A percentile compares a stretch with the other conserved stretches of the same genome.
phyloP scores from a whole-genome alignment of 1,140 invertebrate species.

The Cydia strobilella region DNA sequence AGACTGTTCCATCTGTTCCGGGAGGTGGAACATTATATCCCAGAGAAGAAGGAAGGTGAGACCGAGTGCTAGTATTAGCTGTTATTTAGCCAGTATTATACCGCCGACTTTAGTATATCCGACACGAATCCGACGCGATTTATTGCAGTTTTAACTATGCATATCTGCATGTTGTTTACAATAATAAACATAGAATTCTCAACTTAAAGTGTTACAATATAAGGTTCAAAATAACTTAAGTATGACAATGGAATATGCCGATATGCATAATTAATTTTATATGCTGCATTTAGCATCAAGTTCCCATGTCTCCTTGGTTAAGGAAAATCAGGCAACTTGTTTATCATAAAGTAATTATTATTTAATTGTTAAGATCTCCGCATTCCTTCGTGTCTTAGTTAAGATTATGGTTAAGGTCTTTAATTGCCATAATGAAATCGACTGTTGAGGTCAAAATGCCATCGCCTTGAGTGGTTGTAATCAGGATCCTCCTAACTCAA shows the following conservation, averaged over 20 bases:
- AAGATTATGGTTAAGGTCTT: slow-evolving; percentile 14
- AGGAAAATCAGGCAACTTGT: slow-evolving; percentile 37
- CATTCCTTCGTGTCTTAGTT: slow-evolving; percentile 26
- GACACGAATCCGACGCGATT: slow-evolving; percentile 41
- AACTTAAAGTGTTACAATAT: not conserved
- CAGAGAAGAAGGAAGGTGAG: slow-evolving; percentile 72
- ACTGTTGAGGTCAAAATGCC: slow-evolving; percentile 17
- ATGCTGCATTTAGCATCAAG: slow-evolving; percentile 12
- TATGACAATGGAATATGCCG: not conserved
- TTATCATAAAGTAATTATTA: slow-evolving; percentile 14
- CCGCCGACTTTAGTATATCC: slow-evolving; percentile 38
- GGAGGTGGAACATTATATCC: slow-evolving; percentile 72
- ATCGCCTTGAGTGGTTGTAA: slow-evolving; percentile 18
- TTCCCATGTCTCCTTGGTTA: slow-evolving; percentile 34
- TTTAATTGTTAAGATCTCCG: slow-evolving; percentile 31
- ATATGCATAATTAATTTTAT: not conserved
- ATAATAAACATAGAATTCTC: not conserved
- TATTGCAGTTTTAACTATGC: slow-evolving; percentile 24
- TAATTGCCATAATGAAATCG: slow-evolving; percentile 22
- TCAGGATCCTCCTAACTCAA: slow-evolving; percentile 26
- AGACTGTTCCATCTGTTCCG: slow-evolving; percentile 64
- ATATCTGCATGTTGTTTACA: slow-evolving; percentile 35
- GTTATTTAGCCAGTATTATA: slow-evolving; percentile 47
- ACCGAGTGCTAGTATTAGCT: slow-evolving; percentile 64
- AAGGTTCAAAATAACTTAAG: not conserved